A percentile compares a stretch with the other conserved stretches of the same genome.
phyloP scores from a whole-genome alignment of 2,113 vertebrate genomes.

The Cyanistes caeruleus region DNA sequence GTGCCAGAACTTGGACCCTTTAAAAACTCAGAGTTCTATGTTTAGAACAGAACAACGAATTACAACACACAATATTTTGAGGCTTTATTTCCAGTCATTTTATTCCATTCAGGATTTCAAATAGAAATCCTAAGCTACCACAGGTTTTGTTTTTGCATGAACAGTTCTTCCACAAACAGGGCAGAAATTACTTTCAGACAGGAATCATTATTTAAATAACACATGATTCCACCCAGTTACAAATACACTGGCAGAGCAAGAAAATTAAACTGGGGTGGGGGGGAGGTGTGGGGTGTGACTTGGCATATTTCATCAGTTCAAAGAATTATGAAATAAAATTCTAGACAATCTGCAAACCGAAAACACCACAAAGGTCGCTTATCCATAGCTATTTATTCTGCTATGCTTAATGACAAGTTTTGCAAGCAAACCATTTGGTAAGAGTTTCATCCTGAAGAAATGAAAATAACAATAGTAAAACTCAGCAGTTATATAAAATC shows the following conservation, averaged over 20 bases:
- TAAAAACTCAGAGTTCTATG: conserved; percentile 24
- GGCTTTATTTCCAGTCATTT: conserved; percentile 44
- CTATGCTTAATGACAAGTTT: neutral
- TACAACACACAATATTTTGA: conserved; percentile 48
- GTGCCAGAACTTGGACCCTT: neutral
- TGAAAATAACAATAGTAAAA: neutral
- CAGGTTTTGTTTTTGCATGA: conserved; percentile 43
- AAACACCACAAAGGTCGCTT: conserved; percentile 5
- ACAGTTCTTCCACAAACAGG: conserved; percentile 38
- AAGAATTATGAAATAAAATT: conserved; percentile 30
- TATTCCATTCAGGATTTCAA: conserved; percentile 63
- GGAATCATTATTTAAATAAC: conserved; percentile 42
- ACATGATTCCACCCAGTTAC: conserved; percentile 1
- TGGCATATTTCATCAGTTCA: neutral
- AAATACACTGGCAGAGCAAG: conserved; percentile 7
- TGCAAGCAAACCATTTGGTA: neutral
- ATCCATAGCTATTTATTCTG: conserved; percentile 3
- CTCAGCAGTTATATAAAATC: neutral
- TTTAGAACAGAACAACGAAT: conserved; percentile 53
- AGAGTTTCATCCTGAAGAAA: neutral
- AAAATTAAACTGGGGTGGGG: conserved; percentile 2
- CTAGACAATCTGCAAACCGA: neutral
- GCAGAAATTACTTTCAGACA: conserved; percentile 58
- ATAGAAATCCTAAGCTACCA: conserved; percentile 26
- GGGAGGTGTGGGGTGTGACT: neutral